Evolutionary conservation across 2,888 invertebrate species (phyloP), one percentile per base, ranked within the genome.

Genomic region (Tipula vernalis): DNA sequence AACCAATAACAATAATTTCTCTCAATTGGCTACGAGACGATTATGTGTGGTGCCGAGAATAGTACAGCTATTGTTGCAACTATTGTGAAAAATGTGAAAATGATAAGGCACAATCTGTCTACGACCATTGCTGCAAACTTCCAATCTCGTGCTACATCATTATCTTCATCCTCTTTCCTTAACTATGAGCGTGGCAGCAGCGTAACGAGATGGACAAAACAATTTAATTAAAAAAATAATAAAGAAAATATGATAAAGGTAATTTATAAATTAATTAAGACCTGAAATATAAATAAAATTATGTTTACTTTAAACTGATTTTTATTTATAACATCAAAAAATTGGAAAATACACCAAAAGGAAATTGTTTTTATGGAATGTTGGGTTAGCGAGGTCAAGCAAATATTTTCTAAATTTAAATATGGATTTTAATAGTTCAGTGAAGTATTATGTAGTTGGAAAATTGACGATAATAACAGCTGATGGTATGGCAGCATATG

Each of bases 91-190:
- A 97, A 95, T 93, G 98, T 98, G 96, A 99, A 99, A 94, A 98
- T 96, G 95, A 98, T 98, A 95, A 99, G 97, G 96, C 99, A 99
- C 95, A 98, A 95, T 95, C 98, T 96, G 95, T 99, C 99, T 94
- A 99, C 98, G 94, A 99, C 98, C 98, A 98, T 98, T 93, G 98
- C 98, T 93, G 98, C 98, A 94, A 98, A 99, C 94, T 98, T 98
- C 99, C 99, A 99, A 95, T 98, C 98, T 94, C 97, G 97, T 92
- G 98, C 96, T 92, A 98, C 94, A 93, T 97, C 97, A 92, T 96
- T 95, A 91, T 97, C 96, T 92, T 97, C 96, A 93, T 99, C 98
- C 92, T 98, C 98, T 92, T 96, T 96, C 92, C 97, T 96, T 94
- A 98, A 95, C 94, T 86, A 57, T 71, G 28, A 71, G 18, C 71